These are phyloP conservation scores for Drosophila orena DNA, from an alignment of 1,140 invertebrate genomes.

Conservation along the genomic window DNA sequence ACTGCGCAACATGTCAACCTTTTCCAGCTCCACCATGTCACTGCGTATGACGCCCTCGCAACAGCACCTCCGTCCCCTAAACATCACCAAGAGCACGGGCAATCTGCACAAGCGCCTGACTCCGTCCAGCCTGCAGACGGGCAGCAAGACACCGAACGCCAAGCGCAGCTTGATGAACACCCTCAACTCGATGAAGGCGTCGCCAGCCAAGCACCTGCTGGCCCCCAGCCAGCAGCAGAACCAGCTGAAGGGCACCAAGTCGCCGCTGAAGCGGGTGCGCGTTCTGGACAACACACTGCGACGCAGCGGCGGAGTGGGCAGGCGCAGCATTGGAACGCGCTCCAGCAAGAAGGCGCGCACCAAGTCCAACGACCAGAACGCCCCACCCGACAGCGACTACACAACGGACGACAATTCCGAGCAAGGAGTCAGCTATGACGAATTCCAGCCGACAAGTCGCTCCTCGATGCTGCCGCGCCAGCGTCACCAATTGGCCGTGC, in stretches of 20 bases:
- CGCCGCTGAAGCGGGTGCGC: slow-evolving; percentile 62
- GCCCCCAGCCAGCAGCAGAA: slow-evolving; percentile 4
- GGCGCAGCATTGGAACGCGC: slow-evolving; percentile 48
- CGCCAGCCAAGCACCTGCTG: slow-evolving; percentile 19
- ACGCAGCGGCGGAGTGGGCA: slow-evolving; percentile 58
- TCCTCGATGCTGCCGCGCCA: slow-evolving; percentile 61
- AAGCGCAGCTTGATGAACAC: slow-evolving; percentile 63
- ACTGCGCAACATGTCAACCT: slow-evolving; percentile 52
- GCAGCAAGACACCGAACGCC: slow-evolving; percentile 44
- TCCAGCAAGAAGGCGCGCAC: slow-evolving; percentile 28
- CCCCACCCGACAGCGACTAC: slow-evolving; percentile 33
- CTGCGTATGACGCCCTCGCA: slow-evolving; percentile 73
- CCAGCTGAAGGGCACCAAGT: slow-evolving; percentile 35
- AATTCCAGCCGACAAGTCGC: slow-evolving; percentile 61
- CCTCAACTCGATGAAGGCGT: slow-evolving; percentile 30
- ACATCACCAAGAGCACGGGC: slow-evolving; percentile 49
- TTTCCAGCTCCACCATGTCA: slow-evolving; percentile 67
- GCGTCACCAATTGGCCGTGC: slow-evolving; percentile 6
- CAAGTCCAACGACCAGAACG: slow-evolving; percentile 13
- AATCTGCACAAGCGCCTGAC: slow-evolving; percentile 58
- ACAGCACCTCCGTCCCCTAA: slow-evolving; percentile 25
- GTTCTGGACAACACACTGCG: slow-evolving; percentile 64
- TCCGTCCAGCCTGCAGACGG: background rate
- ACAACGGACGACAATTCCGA: slow-evolving; percentile 29
- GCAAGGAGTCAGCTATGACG: slow-evolving; percentile 53